Base-by-base conservation (phyloP, 2,113 vertebrate genomes). In the Indicator indicator region DNA sequence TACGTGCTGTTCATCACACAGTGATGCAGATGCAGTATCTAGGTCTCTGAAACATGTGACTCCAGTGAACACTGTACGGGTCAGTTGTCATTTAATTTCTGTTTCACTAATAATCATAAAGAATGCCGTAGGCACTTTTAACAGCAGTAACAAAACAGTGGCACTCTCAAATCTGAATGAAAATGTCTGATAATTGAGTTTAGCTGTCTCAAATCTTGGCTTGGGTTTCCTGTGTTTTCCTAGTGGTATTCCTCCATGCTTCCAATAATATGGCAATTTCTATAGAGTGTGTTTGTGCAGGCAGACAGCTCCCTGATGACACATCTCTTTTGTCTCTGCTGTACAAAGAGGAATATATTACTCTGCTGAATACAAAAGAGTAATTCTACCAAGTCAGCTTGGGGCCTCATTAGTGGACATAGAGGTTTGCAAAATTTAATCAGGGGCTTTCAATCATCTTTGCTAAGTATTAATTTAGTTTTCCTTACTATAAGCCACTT, bases 21-120 rank as follows among this genome's bases (percentile, higher is more conserved):
- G 68, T 6, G 69, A 55, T 89, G 88, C 92, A 83, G 83, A 54
- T 11, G 12, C 73, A n/a, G 76, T 93, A 95, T 93, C 86, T 88
- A 44, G 93, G 93, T 91, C 94, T 96, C 83, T 0, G 1, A 40
- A 88, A 30, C 84, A 88, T 46, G 82, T 95, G 86, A 89, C 75
- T 88, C 28, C 79, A 62, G 63, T 17, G 60, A 96, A 71, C 77
- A 13, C 17, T 54, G 81, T 7, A 90, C 85, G 87, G 94, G 93
- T 95, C 96, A 97, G 58, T 58, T 71, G 88, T 18, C 75, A 64
- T 94, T 96, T 95, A 63, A 96, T 95, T 94, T 91, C 89, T 94
- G 56, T 89, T 92, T 70, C 88, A 58, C 90, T 95, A 94, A 96
- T 95, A 95, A 97, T 90, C 90, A 94, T 91, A 92, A 88, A 93